Evolutionary conservation across 2,113 vertebrate genomes (phyloP), one percentile per base, ranked within the genome.

Genomic region (Barnardius zonarius): DNA sequence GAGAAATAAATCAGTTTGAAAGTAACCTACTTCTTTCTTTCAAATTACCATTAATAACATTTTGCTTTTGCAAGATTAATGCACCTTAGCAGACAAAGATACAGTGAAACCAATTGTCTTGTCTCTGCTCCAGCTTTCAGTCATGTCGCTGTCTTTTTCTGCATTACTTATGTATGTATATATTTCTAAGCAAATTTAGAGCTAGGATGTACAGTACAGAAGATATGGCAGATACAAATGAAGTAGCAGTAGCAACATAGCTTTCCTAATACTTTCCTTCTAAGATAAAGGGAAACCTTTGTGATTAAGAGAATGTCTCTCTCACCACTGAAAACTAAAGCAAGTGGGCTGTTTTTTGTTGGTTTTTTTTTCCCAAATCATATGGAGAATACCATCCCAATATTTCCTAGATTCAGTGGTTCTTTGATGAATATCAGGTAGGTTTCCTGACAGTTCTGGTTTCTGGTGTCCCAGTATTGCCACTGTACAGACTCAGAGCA

Each of bases 31-130:
- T 96, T 94, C 72, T 88, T 96, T 91, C 67, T 89, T 88, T 94
- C 83, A 87, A 90, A 94, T 91, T 94, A 70, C 92, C 70, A 63
- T 96, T 96, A 94, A 95, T 85, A 96, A 88, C 2, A 93, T 93
- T 96, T 92, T 90, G 52, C 69, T 92, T 88, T 86, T 93, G 67
- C 68, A 95, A 96, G 88, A 93, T 92, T 88, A 88, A 94, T 90
- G 84, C 43, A 70, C 52, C 46, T 92, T 69, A 88, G 74, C 55
- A 87, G 93, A 87, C 73, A 92, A 79, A 89, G 69, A 95, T 54
- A 88, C 88, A 92, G 66, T 39, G 57, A 94, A 95, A 91, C 41
- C 88, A 94, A 92, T 84, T 95, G 92, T 83, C 87, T 92, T 89
- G 52, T 92, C 88, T 89, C 33, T 82, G 44, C 51, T 88, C 44